Conservation (phyloP, 2,113 vertebrate genomes). For the Saiga tatarica region DNA sequence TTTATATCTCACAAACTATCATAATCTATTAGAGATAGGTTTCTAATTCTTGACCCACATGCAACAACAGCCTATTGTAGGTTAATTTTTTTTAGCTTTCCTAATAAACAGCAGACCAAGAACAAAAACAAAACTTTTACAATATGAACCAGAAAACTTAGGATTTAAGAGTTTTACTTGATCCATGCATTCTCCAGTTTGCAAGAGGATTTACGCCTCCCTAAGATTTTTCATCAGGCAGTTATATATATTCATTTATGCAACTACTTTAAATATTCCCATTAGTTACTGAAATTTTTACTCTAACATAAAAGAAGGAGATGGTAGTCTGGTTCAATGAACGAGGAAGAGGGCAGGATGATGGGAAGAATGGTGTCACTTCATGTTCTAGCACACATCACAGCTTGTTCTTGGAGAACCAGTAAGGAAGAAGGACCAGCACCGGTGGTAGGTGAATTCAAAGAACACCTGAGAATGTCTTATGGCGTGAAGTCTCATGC, state of each 20-base stretch:
- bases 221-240: not conserved
- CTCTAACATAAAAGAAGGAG: not conserved
- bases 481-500: not conserved
- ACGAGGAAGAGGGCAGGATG: not conserved
- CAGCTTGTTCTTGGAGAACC: not conserved
- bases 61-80: not conserved
- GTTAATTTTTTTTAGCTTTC: not conserved
- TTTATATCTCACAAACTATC: not conserved
- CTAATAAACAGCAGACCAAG: not conserved
- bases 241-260: not conserved
- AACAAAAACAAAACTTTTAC: not conserved
- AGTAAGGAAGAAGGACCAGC: not conserved
- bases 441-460: not conserved
- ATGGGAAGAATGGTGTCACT: not conserved
- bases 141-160: not conserved
- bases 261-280: not conserved
- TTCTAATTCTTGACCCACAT: not conserved
- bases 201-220: not conserved
- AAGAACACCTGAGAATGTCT: not conserved
- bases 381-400: not conserved
- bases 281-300: not conserved
- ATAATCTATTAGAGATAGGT: not conserved
- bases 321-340: not conserved
- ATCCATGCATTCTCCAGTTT: not conserved
- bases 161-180: not conserved